Evolutionary conservation across 1,140 invertebrate species (phyloP).

Genomic region (Philotrypesis tridentata): DNA sequence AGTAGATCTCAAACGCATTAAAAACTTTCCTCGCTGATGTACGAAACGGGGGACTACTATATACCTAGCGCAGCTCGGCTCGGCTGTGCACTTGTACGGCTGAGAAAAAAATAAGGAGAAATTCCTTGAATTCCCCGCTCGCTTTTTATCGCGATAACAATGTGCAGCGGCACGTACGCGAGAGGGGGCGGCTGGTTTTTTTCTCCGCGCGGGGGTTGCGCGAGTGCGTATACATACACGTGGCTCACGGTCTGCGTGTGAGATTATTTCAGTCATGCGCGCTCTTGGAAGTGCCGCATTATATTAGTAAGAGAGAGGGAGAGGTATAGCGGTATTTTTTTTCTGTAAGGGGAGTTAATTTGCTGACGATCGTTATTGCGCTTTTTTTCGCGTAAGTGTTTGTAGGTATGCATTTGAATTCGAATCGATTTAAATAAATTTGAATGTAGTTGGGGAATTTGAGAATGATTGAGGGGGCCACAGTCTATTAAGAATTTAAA

Average conservation of each 20-base stretch:
- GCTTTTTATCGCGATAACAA: slow-evolving; percentile 31
- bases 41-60: not conserved
- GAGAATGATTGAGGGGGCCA: too few species aligned
- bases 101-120: slow-evolving; percentile 14
- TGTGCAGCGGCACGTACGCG: not conserved
- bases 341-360: not conserved
- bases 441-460: too few species aligned
- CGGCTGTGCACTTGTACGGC: not conserved
- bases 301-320: not conserved
- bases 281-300: not conserved
- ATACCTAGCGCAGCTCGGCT: too few species aligned
- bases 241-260: too few species aligned
- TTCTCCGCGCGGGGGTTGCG: not conserved
- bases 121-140: not conserved
- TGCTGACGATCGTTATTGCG: too few species aligned
- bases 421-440: too few species aligned
- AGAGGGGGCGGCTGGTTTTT: not conserved
- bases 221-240: not conserved
- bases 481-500: too few species aligned
- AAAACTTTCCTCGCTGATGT: slow-evolving; percentile 6
- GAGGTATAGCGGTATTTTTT: not conserved
- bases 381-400: too few species aligned
- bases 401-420: too few species aligned
- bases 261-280: not conserved
- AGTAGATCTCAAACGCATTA: not conserved